Base-by-base conservation (phyloP, 1,140 invertebrate genomes). In the Leguminivora glycinivorella region DNA sequence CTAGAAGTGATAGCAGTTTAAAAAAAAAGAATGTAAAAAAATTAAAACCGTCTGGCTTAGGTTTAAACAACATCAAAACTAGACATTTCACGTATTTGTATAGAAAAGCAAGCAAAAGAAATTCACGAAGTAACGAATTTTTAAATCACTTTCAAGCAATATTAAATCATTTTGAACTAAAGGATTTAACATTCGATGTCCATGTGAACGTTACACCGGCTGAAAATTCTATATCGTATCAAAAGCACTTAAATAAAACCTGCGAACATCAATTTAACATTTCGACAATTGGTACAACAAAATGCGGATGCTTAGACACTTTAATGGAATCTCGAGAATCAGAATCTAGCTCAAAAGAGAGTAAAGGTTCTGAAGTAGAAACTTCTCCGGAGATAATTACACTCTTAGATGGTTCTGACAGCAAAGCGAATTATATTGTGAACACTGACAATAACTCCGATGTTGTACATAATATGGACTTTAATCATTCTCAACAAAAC, bases 121-220 rank as follows among this genome's bases (percentile, higher is more conserved):
- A 47, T 63, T 9, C 43, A 25, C 43, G 68, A 72, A 14, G 73
- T 63, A 72, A 72, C 58, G 58, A 75, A 17, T 72, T 83, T 26
- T 17, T 85, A 26, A 78, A 82, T 56, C 63, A 83, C 68, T 71
- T 85, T 22, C 72, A 82, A 73, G 80, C 76, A 70, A 69, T 87
- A 43, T 78, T 81, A n/a, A 72, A 80, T 67, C 82, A 79, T 72
- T 81, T 89, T 73, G 75, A 74, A 22, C 70, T 73, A 19, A 81
- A 75, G 19, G 75, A 84, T 71, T 69, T 89, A 19, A 85, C 82
- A 75, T 60, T 89, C 26, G 81, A 87, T 56, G 74, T 89, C 67
- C 73, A 79, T 56, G 72, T 87, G 5, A 87, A 81, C 40, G 67
- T 88, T 7, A 73, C 72, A 29, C 77, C 82, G 29, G 6, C 3